phyloP scores from a whole-genome alignment of 2,888 invertebrate species.

The Coronaproctus castanopsis region DNA sequence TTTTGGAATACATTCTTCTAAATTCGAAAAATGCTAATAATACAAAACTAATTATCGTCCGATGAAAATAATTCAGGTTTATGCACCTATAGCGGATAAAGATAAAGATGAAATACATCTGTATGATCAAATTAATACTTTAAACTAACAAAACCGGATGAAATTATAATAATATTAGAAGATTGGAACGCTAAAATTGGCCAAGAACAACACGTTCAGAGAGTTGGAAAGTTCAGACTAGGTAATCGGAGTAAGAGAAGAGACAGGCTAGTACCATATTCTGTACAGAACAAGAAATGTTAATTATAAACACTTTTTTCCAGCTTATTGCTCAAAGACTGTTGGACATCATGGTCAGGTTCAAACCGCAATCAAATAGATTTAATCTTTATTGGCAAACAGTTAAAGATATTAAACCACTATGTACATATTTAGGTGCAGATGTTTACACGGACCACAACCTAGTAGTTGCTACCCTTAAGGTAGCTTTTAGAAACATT shows the following conservation, averaged over 20 bases:
- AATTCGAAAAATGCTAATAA: neutral
- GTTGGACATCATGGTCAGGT: neutral
- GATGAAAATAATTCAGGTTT: neutral
- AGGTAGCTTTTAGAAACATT: too few relatives aligned
- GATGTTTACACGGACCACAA: neutral
- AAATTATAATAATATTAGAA: too few relatives aligned
- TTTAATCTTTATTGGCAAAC: neutral
- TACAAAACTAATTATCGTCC: neutral
- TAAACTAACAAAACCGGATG: too few relatives aligned
- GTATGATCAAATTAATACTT: too few relatives aligned
- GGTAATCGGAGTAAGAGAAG: too few relatives aligned
- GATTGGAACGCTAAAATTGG: too few relatives aligned
- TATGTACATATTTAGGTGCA: neutral
- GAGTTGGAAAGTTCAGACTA: too few relatives aligned
- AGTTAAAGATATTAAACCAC: neutral
- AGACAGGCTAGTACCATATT: too few relatives aligned
- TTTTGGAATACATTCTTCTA: neutral
- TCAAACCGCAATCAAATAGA: neutral
- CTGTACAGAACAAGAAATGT: too few relatives aligned
- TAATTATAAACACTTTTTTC: too few relatives aligned
- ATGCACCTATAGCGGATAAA: neutral
- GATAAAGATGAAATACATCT: neutral
- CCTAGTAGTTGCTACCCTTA: neutral
- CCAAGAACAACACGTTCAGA: too few relatives aligned
- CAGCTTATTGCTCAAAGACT: neutral